A percentile compares a stretch with the other conserved stretches of the same genome.
These are phyloP conservation scores for Pteropus rufus DNA, from an alignment of 2,797 vertebrate species.

Conservation along the genomic window DNA sequence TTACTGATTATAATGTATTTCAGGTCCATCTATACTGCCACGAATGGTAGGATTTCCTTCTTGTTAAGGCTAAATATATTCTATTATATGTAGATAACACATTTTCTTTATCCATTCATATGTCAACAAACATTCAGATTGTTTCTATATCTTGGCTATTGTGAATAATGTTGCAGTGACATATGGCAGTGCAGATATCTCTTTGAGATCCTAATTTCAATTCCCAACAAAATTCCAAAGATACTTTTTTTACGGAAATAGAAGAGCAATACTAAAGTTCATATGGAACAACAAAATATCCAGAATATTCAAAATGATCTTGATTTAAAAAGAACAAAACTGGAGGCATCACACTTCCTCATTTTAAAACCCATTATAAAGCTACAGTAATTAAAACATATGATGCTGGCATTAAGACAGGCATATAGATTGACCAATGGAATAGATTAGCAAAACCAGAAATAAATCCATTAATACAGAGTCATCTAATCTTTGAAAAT, in stretches of 20 bases:
- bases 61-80: neutral
- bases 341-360: neutral
- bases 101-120: neutral
- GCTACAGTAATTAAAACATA: neutral
- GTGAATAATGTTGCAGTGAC: neutral
- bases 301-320: neutral
- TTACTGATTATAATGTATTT: neutral
- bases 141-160: neutral
- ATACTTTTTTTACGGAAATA: neutral
- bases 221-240: neutral
- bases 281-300: neutral
- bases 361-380: neutral
- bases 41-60: neutral
- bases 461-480: neutral
- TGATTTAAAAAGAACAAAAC: neutral
- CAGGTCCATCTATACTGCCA: neutral
- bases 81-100: neutral
- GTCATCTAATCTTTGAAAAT: neutral
- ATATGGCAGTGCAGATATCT: neutral
- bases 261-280: neutral
- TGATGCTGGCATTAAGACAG: neutral
- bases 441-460: neutral
- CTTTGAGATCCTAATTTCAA: neutral
- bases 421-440: neutral
- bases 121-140: neutral